These are phyloP conservation scores for Agriopis leucophaearia DNA, from an alignment of 2,888 invertebrate genomes.

Conservation along the genomic window DNA sequence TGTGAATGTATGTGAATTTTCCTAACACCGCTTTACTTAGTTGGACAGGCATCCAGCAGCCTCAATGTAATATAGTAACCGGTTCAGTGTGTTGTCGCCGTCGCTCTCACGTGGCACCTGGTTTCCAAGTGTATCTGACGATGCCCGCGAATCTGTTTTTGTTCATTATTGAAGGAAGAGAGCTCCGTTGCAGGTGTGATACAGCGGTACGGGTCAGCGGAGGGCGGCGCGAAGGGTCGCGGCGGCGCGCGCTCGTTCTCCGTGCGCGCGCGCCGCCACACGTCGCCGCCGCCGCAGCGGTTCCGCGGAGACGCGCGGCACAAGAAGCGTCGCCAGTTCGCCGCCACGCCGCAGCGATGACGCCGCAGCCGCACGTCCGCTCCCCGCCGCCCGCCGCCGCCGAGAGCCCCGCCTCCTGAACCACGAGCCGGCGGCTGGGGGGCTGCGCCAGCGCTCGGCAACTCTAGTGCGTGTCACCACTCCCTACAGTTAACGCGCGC, in stretches of 20 bases:
- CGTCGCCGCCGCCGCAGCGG: slow-evolving; percentile 43
- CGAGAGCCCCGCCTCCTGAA: not conserved
- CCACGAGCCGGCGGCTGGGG: too few relatives aligned
- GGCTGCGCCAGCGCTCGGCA: not conserved
- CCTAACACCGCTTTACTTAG: too few relatives aligned
- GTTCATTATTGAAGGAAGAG: not conserved
- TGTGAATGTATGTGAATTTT: too few relatives aligned
- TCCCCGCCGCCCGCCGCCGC: not conserved
- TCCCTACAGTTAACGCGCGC: not conserved
- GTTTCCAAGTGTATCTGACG: too few relatives aligned
- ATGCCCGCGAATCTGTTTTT: too few relatives aligned
- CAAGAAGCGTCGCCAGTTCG: slow-evolving; percentile 66
- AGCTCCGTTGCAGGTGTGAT: slow-evolving; percentile 64
- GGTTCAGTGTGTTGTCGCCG: too few relatives aligned
- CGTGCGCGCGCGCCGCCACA: slow-evolving; percentile 59
- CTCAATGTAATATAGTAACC: too few relatives aligned
- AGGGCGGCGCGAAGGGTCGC: slow-evolving; percentile 52
- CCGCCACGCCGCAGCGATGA: slow-evolving; percentile 64
- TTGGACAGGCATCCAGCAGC: too few relatives aligned
- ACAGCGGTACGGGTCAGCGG: slow-evolving; percentile 64
- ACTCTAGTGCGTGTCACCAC: not conserved
- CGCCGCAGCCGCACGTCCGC: slow-evolving; percentile 28
- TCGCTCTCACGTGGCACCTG: too few relatives aligned
- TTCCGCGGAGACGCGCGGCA: slow-evolving; percentile 47
- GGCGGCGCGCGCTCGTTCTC: slow-evolving; percentile 54